Evolutionary conservation across 2,113 vertebrate species (phyloP).

Genomic region (Pagrus major): DNA sequence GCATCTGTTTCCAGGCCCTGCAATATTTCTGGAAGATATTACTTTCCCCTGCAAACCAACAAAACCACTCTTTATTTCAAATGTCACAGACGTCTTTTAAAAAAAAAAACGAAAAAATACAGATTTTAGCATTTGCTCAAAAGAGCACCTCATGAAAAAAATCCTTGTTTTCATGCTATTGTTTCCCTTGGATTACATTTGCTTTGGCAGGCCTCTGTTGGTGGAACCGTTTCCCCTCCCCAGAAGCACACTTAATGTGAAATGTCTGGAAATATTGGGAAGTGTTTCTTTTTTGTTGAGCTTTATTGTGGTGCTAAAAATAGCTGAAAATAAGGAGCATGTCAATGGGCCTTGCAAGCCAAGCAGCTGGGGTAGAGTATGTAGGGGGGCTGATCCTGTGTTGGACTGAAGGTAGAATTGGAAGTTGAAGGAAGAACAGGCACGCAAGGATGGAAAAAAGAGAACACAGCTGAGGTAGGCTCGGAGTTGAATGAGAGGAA

Average conservation of each 20-base stretch:
- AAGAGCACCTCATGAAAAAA: slow-evolving; percentile 52
- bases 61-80: slow-evolving; percentile 81
- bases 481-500: not conserved
- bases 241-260: slow-evolving; percentile 76
- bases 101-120: slow-evolving; percentile 48
- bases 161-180: slow-evolving; percentile 73
- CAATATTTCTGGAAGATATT: slow-evolving; percentile 81
- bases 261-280: slow-evolving; percentile 76
- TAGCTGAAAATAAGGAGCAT: slow-evolving; percentile 61
- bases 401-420: slow-evolving; percentile 21
- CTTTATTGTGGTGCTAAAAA: slow-evolving; percentile 83
- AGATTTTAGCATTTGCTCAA: slow-evolving; percentile 58
- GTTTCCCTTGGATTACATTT: slow-evolving; percentile 81
- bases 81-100: slow-evolving; percentile 68
- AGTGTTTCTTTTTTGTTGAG: slow-evolving; percentile 54
- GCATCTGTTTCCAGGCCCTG: slow-evolving; percentile 72
- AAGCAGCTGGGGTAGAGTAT: slow-evolving; percentile 14
- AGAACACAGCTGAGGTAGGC: not conserved
- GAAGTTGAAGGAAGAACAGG: slow-evolving; percentile 19
- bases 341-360: slow-evolving; percentile 39
- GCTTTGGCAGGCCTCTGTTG: slow-evolving; percentile 72
- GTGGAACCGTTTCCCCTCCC: slow-evolving; percentile 71
- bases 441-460: slow-evolving; percentile 2
- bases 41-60: slow-evolving; percentile 75
- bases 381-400: slow-evolving; percentile 12